Conservation (phyloP, 2,888 invertebrate species). For the Sminthurides aquaticus region DNA sequence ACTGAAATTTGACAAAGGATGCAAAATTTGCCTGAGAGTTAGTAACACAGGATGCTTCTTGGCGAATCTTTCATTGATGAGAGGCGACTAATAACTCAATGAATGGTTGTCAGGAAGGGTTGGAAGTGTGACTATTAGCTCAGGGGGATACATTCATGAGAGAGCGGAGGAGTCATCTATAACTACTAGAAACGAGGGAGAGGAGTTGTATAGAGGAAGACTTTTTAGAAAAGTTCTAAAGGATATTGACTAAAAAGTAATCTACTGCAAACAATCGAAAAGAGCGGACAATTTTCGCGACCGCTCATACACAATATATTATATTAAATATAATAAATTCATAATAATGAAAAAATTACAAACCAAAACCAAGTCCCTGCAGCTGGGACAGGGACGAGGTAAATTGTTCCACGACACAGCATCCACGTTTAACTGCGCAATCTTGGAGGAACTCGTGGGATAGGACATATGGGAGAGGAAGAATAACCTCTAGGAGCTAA, state of each 20-base stretch:
- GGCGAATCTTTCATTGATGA: no score
- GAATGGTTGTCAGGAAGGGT: no score
- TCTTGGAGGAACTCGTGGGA: constrained; percentile 33
- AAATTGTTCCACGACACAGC: constrained; percentile 32
- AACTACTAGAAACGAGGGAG: constrained; percentile 5
- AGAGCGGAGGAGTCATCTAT: no score
- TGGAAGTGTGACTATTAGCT: no score
- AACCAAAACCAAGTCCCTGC: constrained; percentile 32
- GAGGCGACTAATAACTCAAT: no score
- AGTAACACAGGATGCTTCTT: no score
- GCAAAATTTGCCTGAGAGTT: no score
- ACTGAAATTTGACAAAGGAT: no score
- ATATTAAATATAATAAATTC: constrained; percentile 19
- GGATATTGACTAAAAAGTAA: constrained; percentile 14
- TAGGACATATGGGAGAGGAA: not conserved
- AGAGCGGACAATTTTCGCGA: constrained; percentile 22
- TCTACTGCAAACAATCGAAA: constrained; percentile 28
- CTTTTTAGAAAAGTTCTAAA: constrained; percentile 23
- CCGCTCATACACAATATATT: constrained; percentile 25
- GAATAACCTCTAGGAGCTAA: not conserved
- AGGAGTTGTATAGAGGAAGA: constrained; percentile 19
- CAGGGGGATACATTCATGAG: no score
- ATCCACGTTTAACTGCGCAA: constrained; percentile 5
- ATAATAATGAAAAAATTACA: constrained; percentile 23
- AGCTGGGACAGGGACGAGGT: constrained; percentile 36